These are phyloP conservation scores for Catostylus mosaicus DNA, from an alignment of 30 jellyfish, hydroid and myxozoan species.

Conservation along the genomic window DNA sequence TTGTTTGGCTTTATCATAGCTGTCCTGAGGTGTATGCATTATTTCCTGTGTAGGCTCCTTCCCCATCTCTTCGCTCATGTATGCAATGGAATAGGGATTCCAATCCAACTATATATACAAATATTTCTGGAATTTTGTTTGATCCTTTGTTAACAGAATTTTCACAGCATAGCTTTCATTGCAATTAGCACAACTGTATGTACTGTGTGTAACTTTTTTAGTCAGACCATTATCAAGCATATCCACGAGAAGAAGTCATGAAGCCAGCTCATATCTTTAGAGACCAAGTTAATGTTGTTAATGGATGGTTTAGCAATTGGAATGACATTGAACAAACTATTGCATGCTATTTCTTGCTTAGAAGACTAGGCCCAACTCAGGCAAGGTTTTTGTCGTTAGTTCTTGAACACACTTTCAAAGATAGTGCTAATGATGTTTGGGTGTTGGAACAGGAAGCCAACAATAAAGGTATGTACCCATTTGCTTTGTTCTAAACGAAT, in stretches of 20 bases:
- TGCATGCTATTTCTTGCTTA: constrained; percentile 93
- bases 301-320: constrained; percentile 98
- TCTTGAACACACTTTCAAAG: constrained; percentile 96
- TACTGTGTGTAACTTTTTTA: no score
- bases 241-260: constrained; percentile 93
- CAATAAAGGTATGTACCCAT: constrained; percentile 86
- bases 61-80: no score
- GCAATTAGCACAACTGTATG: no score
- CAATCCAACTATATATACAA: no score
- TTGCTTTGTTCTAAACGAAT: no score
- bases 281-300: constrained; percentile 94
- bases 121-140: no score
- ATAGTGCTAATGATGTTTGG: constrained; percentile 88
- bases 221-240: constrained; percentile 84
- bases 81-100: no score
- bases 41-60: no score
- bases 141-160: no score
- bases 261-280: constrained; percentile 98
- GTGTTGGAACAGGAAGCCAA: constrained; percentile 95
- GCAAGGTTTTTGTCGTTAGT: constrained; percentile 97
- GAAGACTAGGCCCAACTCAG: constrained; percentile 93
- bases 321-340: constrained; percentile 98
- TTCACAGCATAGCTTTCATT: no score
- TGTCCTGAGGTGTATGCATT: no score
- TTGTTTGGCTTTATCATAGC: no score